Conservation (phyloP, 2,888 invertebrate species). For the Drosophila affinis region DNA sequence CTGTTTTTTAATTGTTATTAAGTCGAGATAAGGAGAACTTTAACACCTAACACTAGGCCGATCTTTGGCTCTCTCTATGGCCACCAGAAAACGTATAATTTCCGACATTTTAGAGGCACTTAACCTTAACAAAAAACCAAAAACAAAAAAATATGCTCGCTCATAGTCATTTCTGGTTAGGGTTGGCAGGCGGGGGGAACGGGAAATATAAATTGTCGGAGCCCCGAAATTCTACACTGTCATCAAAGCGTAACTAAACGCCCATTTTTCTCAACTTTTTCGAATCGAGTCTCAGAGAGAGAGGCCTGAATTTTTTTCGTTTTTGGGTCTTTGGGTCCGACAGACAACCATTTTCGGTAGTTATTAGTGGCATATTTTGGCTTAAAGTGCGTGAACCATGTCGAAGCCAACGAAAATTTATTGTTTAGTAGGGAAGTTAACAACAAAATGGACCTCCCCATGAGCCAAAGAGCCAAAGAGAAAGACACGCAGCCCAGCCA, state of each 20-base stretch:
- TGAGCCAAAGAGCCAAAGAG: slow-evolving; percentile 49
- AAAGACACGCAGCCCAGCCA: slow-evolving; percentile 76
- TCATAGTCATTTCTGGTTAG: slow-evolving; percentile 43
- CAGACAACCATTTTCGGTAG: slow-evolving; percentile 75
- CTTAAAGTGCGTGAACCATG: slow-evolving; percentile 81
- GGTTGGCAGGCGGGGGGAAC: slow-evolving; percentile 38
- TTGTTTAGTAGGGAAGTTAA: slow-evolving; percentile 73
- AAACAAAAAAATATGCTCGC: slow-evolving; percentile 44
- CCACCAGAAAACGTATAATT: slow-evolving; percentile 70
- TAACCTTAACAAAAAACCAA: slow-evolving; percentile 46
- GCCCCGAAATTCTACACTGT: slow-evolving; percentile 78
- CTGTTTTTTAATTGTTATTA: slow-evolving; percentile 65
- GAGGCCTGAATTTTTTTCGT: slow-evolving; percentile 17
- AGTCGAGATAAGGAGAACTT: slow-evolving; percentile 62
- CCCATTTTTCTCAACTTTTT: slow-evolving; percentile 76
- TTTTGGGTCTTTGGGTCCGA: slow-evolving; percentile 33
- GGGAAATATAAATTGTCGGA: slow-evolving; percentile 73
- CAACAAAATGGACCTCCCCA: slow-evolving; percentile 80
- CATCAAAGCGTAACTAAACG: slow-evolving; percentile 84
- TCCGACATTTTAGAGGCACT: slow-evolving; percentile 69
- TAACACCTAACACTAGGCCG: slow-evolving; percentile 57
- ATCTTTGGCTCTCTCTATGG: slow-evolving; percentile 30
- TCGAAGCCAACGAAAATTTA: slow-evolving; percentile 73
- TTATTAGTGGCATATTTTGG: slow-evolving; percentile 80
- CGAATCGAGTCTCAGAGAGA: slow-evolving; percentile 27